Percentiles rank a stretch among this genome's conserved stretches.
Conservation (phyloP, 2,888 invertebrate genomes). For the Leucania comma region DNA sequence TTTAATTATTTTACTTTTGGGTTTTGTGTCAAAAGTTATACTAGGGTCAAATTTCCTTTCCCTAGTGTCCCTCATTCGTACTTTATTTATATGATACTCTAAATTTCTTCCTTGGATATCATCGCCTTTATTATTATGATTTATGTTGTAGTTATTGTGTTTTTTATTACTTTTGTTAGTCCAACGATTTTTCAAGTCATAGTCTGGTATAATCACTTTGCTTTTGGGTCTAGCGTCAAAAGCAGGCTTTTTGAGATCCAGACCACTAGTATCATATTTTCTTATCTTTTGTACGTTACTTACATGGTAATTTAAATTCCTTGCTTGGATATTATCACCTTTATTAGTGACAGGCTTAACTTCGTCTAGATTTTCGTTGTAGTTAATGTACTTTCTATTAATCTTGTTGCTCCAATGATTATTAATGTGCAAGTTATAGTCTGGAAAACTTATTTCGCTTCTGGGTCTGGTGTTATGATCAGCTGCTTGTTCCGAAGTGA, state of each 20-base stretch:
- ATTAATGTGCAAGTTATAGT: slow-evolving; percentile 53
- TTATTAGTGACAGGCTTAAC: slow-evolving; percentile 24
- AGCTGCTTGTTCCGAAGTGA: slow-evolving; percentile 75
- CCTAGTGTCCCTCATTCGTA: slow-evolving; percentile 46
- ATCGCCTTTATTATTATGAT: slow-evolving; percentile 27
- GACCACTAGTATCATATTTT: slow-evolving; percentile 58
- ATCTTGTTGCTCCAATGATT: slow-evolving; percentile 69
- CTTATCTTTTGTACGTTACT: slow-evolving; percentile 59
- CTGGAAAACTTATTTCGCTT: slow-evolving; percentile 55
- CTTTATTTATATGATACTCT: slow-evolving; percentile 65
- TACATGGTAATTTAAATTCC: slow-evolving; percentile 67
- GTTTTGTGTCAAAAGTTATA: not conserved
- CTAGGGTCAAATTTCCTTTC: slow-evolving; percentile 63
- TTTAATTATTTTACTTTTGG: too few species aligned
- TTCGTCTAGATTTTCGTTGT: slow-evolving; percentile 51
- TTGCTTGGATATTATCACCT: slow-evolving; percentile 42
- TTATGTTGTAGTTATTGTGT: slow-evolving; percentile 44
- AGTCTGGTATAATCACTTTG: too few species aligned
- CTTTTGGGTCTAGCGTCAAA: too few species aligned
- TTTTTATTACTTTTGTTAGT: slow-evolving; percentile 1
- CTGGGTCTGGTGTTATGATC: slow-evolving; percentile 75
- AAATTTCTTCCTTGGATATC: slow-evolving; percentile 60
- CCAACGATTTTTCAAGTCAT: too few species aligned
- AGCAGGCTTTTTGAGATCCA: slow-evolving; percentile 58
- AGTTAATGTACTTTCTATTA: slow-evolving; percentile 44